Base-by-base conservation (phyloP, 2,797 vertebrate species). In the Pelodytes ibericus region DNA sequence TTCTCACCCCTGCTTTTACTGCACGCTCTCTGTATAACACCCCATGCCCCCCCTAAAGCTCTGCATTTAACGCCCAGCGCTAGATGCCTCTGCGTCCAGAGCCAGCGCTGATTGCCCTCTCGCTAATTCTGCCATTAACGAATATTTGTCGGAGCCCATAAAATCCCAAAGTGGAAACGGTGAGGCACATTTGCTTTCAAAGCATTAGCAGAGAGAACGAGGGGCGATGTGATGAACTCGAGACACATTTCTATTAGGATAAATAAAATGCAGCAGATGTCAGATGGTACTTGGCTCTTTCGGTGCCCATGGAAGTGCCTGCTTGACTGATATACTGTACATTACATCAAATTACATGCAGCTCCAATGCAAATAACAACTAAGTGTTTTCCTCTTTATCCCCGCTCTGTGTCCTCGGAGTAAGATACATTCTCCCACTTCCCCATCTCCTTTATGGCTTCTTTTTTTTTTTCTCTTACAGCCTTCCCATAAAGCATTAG, bases 151-250 rank as follows among this genome's bases (percentile, higher is more conserved):
- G 80, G 68, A 84, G 79, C 81, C 65, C 81, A 71, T 81, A 75
- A 83, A 85, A 80, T 81, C 84, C 82, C 70, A 71, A 77, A 65
- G 81, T 83, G 85, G 69, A 84, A 83, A 84, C 74, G 86, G 73
- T 66, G 85, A 72, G 57, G 81, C 82, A 71, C 74, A 64, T 66
- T 65, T 82, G 83, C 81, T 88, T 83, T 82, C 64, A 82, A 81
- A 86, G 81, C 77, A 79, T 79, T 79, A 86, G 81, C 73, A 79
- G 78, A 80, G 80, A 84, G 85, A 84, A 85, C 83, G 84, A 85
- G 82, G 81, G 84, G 77, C 82, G 77, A 84, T 86, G 85, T 84
- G 82, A 83, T 86, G 82, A 84, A 83, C 80, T 88, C 80, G 20
- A 80, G 82, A 77, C 83, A 79, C 83, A 82, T 85, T 86, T 84